Evolutionary conservation across 2,888 invertebrate genomes (phyloP), one percentile per base, ranked within the genome.

Genomic region (Orthonevra nobilis): DNA sequence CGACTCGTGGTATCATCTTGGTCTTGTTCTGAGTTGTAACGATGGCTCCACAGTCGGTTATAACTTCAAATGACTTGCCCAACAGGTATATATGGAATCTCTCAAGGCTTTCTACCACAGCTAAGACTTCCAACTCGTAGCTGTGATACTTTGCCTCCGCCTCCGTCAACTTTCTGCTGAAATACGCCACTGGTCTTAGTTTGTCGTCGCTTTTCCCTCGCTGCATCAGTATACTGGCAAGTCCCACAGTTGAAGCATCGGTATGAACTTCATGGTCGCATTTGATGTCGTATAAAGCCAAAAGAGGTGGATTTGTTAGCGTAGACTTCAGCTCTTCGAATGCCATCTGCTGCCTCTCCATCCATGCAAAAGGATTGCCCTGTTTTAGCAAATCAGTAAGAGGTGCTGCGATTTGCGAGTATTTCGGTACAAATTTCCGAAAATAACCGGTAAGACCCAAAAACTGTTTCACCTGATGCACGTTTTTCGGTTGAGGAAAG

Each of bases 1-100:
- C 90, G 0, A 84, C 83, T 0, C 83, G 90, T n/a, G 91, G 91
- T 82, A 87, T 89, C 4, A 89, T 90, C 12, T 89, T 91, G 1
- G 40, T 14, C 17, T 58, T 69, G 10, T 28, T 46, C 3, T 26
- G 15, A 19, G 14, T 63, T 48, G 12, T 42, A 38, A 30, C 63
- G 58, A 38, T 72, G 36, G 64, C 54, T 64, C 42, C 81, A 77
- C 56, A 74, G 56, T 10, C 86, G 9, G 42, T 52, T 3, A 64
- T 10, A 10, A 64, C 38, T 17, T 46, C 56, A 26, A 68, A 68
- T 15, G n/a, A 84, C 19, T 34, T 69, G 1, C 85, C 85, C 23
- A 86, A 36, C 12, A 86, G 54, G 64, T 86, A 86, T 1, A 84
- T 79, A 14, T 84, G 36, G 54, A 86, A 85, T 46, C 84, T 84